Percentiles rank a stretch among this genome's conserved stretches.
Evolutionary conservation across 2,113 vertebrate species (phyloP).

Genomic region (Microcebus tavaratra): DNA sequence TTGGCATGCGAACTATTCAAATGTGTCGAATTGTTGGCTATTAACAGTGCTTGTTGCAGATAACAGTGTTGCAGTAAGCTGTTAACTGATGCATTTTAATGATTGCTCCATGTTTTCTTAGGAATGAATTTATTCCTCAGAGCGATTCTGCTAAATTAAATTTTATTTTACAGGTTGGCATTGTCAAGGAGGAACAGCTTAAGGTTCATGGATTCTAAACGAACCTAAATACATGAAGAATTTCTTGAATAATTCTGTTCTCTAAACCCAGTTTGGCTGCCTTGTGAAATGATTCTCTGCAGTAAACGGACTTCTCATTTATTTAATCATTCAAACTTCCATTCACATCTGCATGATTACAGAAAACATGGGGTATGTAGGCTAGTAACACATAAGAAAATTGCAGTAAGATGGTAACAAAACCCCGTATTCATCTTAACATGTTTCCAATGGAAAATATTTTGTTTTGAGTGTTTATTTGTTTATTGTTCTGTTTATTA

Average conservation of each 20-base stretch:
- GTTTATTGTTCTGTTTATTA: slow-evolving; percentile 82
- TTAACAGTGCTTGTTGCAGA: not conserved
- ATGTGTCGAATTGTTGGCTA: not conserved
- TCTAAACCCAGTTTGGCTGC: slow-evolving; percentile 68
- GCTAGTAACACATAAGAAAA: slow-evolving; percentile 86
- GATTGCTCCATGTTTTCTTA: not conserved
- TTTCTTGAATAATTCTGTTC: slow-evolving; percentile 74
- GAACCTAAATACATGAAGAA: slow-evolving; percentile 74
- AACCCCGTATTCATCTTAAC: slow-evolving; percentile 76
- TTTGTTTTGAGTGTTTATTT: slow-evolving; percentile 83
- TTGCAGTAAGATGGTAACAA: slow-evolving; percentile 86
- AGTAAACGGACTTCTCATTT: slow-evolving; percentile 85
- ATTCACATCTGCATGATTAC: slow-evolving; percentile 82
- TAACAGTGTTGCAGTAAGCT: not conserved
- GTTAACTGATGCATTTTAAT: not conserved
- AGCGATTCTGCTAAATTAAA: slow-evolving; percentile 24
- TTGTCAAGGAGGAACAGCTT: slow-evolving; percentile 93
- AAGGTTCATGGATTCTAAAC: slow-evolving; percentile 93
- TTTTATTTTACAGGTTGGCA: slow-evolving; percentile 87
- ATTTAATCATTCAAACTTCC: slow-evolving; percentile 75
- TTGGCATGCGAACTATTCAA: accelerated
- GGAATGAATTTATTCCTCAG: not conserved
- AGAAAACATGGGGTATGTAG: slow-evolving; percentile 80
- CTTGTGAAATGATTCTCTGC: slow-evolving; percentile 85
- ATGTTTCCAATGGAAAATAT: slow-evolving; percentile 89